A percentile compares a stretch with the other conserved stretches of the same genome.
Evolutionary conservation across 2,113 vertebrate species (phyloP).

Genomic region (Gobius niger): DNA sequence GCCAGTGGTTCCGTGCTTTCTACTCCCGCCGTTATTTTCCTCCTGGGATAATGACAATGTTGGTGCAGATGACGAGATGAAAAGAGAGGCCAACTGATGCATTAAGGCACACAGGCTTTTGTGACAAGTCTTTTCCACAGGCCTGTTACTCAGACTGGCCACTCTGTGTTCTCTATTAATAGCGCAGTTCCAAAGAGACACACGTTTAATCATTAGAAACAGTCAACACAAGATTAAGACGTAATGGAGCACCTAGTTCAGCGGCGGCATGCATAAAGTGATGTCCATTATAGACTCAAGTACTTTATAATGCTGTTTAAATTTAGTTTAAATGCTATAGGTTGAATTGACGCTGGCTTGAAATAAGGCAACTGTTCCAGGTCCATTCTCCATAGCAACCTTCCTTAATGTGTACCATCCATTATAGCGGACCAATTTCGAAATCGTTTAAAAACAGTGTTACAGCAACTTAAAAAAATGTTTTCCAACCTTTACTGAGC

Average conservation of each 20-base stretch:
- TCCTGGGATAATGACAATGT: conserved; percentile 60
- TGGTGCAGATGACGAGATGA: conserved; percentile 26
- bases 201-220: conserved; percentile 42
- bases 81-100: conserved; percentile 41
- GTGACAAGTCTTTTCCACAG: conserved; percentile 41
- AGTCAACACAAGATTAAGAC: conserved; percentile 42
- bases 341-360: background rate
- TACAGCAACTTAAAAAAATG: too few species aligned
- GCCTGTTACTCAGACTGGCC: conserved; percentile 7
- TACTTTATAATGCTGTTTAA: background rate
- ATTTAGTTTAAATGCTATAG: background rate
- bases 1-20: conserved; percentile 54
- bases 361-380: background rate
- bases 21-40: conserved; percentile 50
- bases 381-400: background rate
- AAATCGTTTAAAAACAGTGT: too few species aligned
- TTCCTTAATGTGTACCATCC: too few species aligned
- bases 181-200: conserved; percentile 39
- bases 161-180: conserved; percentile 50
- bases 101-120: conserved; percentile 25
- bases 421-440: too few species aligned
- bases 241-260: conserved; percentile 22
- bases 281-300: conserved; percentile 4
- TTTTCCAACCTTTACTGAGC: too few species aligned
- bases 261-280: conserved; percentile 25